Evolutionary conservation across 1,140 invertebrate species (phyloP).

Genomic region (Drosophila kepulauana): DNA sequence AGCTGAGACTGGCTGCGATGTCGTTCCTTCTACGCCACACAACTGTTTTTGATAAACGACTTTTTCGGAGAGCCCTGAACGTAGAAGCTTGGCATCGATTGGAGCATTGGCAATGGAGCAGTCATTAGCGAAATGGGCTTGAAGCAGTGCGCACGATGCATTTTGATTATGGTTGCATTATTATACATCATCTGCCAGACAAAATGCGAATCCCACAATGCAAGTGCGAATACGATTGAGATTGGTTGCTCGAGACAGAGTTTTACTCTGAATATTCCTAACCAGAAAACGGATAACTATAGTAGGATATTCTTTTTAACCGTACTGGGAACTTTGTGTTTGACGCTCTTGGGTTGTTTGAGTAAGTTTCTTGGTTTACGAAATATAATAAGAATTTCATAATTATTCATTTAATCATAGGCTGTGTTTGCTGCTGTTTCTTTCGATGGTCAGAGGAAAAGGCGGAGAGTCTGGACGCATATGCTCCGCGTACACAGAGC

Average conservation of each 20-base stretch:
- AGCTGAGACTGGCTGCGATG: conserved; percentile 18
- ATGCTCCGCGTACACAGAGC: conserved; percentile 66
- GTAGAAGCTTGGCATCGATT: neutral
- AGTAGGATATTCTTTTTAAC: conserved; percentile 34
- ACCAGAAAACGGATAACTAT: neutral
- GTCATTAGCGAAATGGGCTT: conserved; percentile 71
- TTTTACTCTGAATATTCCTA: neutral
- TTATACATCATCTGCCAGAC: conserved; percentile 42
- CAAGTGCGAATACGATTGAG: neutral
- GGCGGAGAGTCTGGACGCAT: conserved; percentile 49
- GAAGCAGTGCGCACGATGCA: conserved; percentile 51
- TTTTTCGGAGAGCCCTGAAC: neutral
- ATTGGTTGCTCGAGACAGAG: neutral
- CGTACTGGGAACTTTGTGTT: conserved; percentile 15
- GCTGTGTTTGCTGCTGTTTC: conserved; percentile 52
- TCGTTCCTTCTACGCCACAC: conserved; percentile 10
- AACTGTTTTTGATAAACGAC: conserved; percentile 33
- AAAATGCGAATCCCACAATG: neutral
- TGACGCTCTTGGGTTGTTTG: conserved; percentile 39
- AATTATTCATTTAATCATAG: conserved; percentile 10
- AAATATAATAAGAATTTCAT: neutral
- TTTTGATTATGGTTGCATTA: conserved; percentile 52
- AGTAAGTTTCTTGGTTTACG: conserved; percentile 40
- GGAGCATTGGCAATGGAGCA: neutral
- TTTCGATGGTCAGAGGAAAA: conserved; percentile 2